Base-by-base conservation (phyloP, 2,888 invertebrate genomes). In the Pseudolycoriella hygida region DNA sequence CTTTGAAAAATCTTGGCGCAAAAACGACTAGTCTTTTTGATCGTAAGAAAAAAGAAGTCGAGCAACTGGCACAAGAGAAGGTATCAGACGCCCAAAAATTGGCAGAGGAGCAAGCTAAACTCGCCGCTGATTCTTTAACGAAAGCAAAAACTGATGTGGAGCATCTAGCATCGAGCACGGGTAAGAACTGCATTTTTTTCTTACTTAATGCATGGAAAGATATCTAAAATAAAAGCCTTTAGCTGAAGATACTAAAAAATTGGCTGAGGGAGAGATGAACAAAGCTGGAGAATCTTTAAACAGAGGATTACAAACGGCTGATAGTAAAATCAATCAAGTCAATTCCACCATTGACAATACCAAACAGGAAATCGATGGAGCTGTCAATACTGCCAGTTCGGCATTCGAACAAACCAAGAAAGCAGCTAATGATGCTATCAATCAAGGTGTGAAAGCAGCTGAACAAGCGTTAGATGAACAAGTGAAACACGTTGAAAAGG, bases 11-110 rank as follows among this genome's bases (percentile, higher is more conserved):
- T 66, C 69, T 81, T 57, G 79, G 80, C 49, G 76, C 76, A 61
- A 77, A 79, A 66, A 78, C 80, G 17, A 77, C 76, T 50, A 76
- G 74, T 44, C 68, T 80, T 51, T 78, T 81, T 62, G 73, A 77
- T 46, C 71, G 71, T 53, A 81, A 80, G 68, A 80, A 80, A 71
- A 77, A 77, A 57, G 80, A 80, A 56, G 76, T 71, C 1, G 74
- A 72, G 50, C 73, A 77, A 54, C 60, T 77, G 49, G 76, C 75
- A 2, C 60, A 68, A 25, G 78, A 80, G 58, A 77, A 74, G 59
- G 75, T 65, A 5, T 61, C 70, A 46, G 72, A 72, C 48, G 75
- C 75, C 0, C 71, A 73, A 42, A 71, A 76, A 50, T 65, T 75
- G 45, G 70, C 75, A 11, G 75, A 76, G 53, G 76, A 75, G 40